Percentiles rank a stretch among this genome's conserved stretches.
phyloP scores from a whole-genome alignment of 2,113 vertebrate genomes.

The Ochotona curzoniae region DNA sequence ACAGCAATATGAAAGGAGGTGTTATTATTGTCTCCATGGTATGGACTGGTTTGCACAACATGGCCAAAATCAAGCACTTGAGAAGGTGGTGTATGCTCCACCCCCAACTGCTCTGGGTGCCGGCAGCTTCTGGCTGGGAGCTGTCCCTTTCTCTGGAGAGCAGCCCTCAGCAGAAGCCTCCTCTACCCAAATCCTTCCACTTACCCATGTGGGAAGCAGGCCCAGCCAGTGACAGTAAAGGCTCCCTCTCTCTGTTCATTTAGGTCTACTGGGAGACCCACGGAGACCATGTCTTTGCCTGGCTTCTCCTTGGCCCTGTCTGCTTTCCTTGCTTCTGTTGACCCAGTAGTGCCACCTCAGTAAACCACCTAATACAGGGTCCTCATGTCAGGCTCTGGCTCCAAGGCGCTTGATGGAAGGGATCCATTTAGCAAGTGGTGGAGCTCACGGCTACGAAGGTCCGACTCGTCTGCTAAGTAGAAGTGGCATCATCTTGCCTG shows the following conservation, averaged over 20 bases:
- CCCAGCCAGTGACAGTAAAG: neutral
- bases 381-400: neutral
- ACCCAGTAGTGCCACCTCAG: neutral
- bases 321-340: neutral
- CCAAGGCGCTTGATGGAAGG: neutral
- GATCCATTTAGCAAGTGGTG: neutral
- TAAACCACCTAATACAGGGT: neutral
- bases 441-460: neutral
- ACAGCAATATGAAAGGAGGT: neutral
- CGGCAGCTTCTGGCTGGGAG: neutral
- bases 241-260: neutral
- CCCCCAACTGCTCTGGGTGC: neutral
- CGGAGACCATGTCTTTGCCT: neutral
- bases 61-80: neutral
- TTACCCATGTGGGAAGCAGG: neutral
- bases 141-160: neutral
- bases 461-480: neutral
- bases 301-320: neutral
- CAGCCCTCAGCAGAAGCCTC: neutral
- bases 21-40: neutral
- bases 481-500: neutral
- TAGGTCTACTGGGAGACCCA: too few relatives aligned
- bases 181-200: neutral
- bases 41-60: neutral
- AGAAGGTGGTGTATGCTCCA: too few relatives aligned